Conservation (phyloP, 2,113 vertebrate species). For the Ammodytes marinus region DNA sequence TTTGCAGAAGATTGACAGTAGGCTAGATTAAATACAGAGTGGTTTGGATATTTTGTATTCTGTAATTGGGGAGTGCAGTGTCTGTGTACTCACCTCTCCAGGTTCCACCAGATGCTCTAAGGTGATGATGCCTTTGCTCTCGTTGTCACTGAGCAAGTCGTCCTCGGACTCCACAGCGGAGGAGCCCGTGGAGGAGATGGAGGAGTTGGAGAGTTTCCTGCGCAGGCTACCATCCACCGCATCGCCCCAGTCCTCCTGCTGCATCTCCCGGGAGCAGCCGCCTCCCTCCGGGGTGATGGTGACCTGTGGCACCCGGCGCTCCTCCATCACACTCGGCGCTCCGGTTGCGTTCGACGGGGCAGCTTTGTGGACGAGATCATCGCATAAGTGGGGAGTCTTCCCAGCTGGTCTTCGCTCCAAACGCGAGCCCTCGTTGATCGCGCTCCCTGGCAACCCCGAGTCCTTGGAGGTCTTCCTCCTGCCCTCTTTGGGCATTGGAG, state of each 20-base stretch:
- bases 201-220: conserved; percentile 93
- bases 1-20: too few relatives aligned
- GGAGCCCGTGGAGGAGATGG: conserved; percentile 95
- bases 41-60: too few relatives aligned
- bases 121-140: conserved; percentile 93
- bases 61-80: too few relatives aligned
- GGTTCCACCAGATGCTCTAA: conserved; percentile 90
- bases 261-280: conserved; percentile 83
- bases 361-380: conserved; percentile 69
- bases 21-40: too few relatives aligned
- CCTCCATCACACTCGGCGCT: conserved; percentile 70
- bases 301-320: conserved; percentile 89
- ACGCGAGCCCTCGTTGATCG: conserved; percentile 61
- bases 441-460: conserved; percentile 59
- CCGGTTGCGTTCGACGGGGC: conserved; percentile 60
- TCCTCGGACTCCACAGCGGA: conserved; percentile 95
- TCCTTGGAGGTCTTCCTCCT: conserved; percentile 78
- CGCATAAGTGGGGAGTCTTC: conserved; percentile 71
- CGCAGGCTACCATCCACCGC: conserved; percentile 83
- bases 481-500: conserved; percentile 80
- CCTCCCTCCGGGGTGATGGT: conserved; percentile 93
- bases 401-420: conserved; percentile 78
- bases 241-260: conserved; percentile 82
- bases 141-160: conserved; percentile 94
- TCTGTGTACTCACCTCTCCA: conserved; percentile 84